Evolutionary conservation across 2,888 invertebrate genomes (phyloP).

Genomic region (Dioctria rufipes): DNA sequence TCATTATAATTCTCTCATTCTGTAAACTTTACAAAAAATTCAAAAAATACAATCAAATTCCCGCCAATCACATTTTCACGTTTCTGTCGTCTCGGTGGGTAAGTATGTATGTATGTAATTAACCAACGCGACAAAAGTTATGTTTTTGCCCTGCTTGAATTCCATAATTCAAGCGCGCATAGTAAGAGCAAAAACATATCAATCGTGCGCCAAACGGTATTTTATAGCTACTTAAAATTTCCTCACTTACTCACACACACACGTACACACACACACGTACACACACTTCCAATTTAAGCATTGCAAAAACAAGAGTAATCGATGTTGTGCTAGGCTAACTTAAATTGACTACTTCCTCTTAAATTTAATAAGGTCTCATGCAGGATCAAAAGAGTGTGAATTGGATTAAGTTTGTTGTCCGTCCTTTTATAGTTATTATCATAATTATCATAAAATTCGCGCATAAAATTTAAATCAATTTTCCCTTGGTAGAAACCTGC

Average conservation of each 20-base stretch:
- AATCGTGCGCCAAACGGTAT: too few relatives aligned
- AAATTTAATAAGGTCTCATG: neutral
- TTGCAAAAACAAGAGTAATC: too few relatives aligned
- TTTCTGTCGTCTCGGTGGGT: neutral
- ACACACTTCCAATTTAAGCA: too few relatives aligned
- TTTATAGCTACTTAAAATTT: neutral
- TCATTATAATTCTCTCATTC: too few relatives aligned
- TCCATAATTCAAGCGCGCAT: neutral
- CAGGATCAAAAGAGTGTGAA: too few relatives aligned
- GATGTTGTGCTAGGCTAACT: neutral
- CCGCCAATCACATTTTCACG: neutral
- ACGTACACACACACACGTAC: too few relatives aligned
- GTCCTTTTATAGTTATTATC: too few relatives aligned
- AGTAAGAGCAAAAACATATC: too few relatives aligned
- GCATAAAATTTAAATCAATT: conserved; percentile 3
- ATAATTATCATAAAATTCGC: neutral
- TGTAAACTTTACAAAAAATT: neutral
- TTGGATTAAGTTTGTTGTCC: too few relatives aligned
- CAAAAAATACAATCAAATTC: too few relatives aligned
- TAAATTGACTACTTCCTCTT: conserved; percentile 5
- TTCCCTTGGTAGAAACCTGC: neutral
- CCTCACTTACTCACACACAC: too few relatives aligned
- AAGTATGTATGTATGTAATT: neutral
- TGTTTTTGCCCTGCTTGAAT: neutral
- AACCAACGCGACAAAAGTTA: neutral